phyloP scores from a whole-genome alignment of 2,113 vertebrate species.

The Nothoprocta pentlandii region DNA sequence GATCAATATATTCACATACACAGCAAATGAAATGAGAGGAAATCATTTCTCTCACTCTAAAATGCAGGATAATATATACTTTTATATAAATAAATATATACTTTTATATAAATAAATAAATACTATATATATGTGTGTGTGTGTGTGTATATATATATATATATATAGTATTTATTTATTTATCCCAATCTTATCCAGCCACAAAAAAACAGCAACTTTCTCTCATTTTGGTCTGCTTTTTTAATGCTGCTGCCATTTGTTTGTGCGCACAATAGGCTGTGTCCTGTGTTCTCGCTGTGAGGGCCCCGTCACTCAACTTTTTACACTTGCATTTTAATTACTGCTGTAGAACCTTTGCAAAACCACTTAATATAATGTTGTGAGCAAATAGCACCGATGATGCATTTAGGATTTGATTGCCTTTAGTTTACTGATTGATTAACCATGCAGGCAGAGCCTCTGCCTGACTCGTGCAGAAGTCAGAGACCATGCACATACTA shows the following conservation, averaged over 20 bases:
- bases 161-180: too few relatives aligned
- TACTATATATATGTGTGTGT: too few relatives aligned
- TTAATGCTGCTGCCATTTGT: not conserved
- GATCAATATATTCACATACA: not conserved
- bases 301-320: not conserved
- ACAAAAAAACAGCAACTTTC: not conserved
- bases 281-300: not conserved
- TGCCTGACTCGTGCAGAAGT: not conserved
- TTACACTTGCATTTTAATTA: slow-evolving; percentile 56
- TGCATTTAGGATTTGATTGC: slow-evolving; percentile 65
- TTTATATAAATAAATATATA: too few relatives aligned
- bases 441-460: not conserved
- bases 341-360: slow-evolving; percentile 35
- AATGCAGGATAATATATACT: not conserved
- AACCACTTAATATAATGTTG: slow-evolving; percentile 63
- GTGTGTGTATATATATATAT: too few relatives aligned
- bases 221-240: not conserved
- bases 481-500: not conserved
- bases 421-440: slow-evolving; percentile 65
- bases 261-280: not conserved
- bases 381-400: slow-evolving; percentile 57
- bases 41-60: not conserved
- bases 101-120: too few relatives aligned
- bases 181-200: not conserved
- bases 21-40: not conserved